These are phyloP conservation scores for Champsocephalus gunnari DNA, from an alignment of 2,797 vertebrate genomes.

Conservation along the genomic window DNA sequence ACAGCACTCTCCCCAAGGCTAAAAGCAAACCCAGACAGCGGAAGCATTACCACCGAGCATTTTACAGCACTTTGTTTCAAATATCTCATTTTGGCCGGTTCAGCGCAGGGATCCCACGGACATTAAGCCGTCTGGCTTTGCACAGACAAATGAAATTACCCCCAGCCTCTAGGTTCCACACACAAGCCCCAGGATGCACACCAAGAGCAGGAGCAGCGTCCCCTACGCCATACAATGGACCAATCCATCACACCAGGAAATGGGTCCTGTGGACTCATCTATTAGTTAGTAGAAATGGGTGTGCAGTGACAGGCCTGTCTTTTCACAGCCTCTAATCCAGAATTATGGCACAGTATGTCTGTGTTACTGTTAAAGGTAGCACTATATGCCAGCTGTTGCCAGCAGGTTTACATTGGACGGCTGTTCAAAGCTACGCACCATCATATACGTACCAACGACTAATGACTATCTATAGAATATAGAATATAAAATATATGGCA, in stretches of 20 bases:
- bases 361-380: slow-evolving; percentile 77
- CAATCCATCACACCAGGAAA: slow-evolving; percentile 76
- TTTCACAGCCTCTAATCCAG: slow-evolving; percentile 75
- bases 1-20: slow-evolving; percentile 57
- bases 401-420: slow-evolving; percentile 66
- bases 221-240: slow-evolving; percentile 65
- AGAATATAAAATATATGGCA: slow-evolving; percentile 15
- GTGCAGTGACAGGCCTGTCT: slow-evolving; percentile 77
- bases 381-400: slow-evolving; percentile 77
- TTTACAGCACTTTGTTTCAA: slow-evolving; percentile 79
- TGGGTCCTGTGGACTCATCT: slow-evolving; percentile 77
- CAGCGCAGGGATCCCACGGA: slow-evolving; percentile 73
- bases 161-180: slow-evolving; percentile 66
- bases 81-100: slow-evolving; percentile 79
- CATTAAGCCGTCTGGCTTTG: slow-evolving; percentile 80
- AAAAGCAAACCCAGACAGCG: slow-evolving; percentile 71
- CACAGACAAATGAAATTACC: slow-evolving; percentile 81
- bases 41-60: slow-evolving; percentile 72
- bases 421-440: slow-evolving; percentile 49
- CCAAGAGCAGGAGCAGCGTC: slow-evolving; percentile 58
- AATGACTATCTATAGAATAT: slow-evolving; percentile 35
- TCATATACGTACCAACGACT: slow-evolving; percentile 45
- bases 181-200: slow-evolving; percentile 62
- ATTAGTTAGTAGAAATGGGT: slow-evolving; percentile 77
- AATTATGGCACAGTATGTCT: slow-evolving; percentile 76